Evolutionary conservation across 2,113 vertebrate genomes (phyloP), one percentile per base, ranked within the genome.

Genomic region (Cisticola juncidis): DNA sequence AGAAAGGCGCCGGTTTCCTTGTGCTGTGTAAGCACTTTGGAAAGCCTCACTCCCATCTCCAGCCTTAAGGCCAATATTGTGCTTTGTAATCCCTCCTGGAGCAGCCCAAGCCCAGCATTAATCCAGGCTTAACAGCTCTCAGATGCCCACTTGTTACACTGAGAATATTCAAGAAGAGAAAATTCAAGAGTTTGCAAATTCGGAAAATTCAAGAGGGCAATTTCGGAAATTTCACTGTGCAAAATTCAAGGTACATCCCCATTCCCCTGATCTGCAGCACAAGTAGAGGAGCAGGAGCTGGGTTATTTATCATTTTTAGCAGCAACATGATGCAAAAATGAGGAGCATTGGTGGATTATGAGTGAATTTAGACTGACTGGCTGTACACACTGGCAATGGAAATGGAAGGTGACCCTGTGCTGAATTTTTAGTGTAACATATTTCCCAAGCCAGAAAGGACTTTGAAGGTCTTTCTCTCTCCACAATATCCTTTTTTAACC

Each of bases 321-420:
- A 76, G 44, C 24, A 14, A 14, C 4, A 5, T 2, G 9, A 88
- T 24, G 23, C 5, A 81, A 89, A 78, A 73, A 38, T 1, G 2
- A 6, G 36, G 19, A 82, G 26, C 11, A 33, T 6, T 35, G 19
- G 5, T 57, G 47, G 56, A 33, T 35, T 8, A 29, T 0, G 0
- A 5, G 16, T n/a, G 42, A 65, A 54, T 70, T 79, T 28, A 69
- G n/a, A 62, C 11, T 13, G 22, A 25, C 24, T 45, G 9, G 23
- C 17, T 17, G 9, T 6, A 24, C 2, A 5, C 28, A 44, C 0
- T 2, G 9, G 38, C 33, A 62, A 26, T 25, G 36, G 33, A 26
- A 81, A 35, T 1, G 13, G 56, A 47, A 53, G 17, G 33, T 25
- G 29, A 80, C 35, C 10, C 18, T 14, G 13, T 3, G 16, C 5